These are phyloP conservation scores for Ichneumon xanthorius DNA, from an alignment of 2,888 invertebrate genomes.

Conservation along the genomic window DNA sequence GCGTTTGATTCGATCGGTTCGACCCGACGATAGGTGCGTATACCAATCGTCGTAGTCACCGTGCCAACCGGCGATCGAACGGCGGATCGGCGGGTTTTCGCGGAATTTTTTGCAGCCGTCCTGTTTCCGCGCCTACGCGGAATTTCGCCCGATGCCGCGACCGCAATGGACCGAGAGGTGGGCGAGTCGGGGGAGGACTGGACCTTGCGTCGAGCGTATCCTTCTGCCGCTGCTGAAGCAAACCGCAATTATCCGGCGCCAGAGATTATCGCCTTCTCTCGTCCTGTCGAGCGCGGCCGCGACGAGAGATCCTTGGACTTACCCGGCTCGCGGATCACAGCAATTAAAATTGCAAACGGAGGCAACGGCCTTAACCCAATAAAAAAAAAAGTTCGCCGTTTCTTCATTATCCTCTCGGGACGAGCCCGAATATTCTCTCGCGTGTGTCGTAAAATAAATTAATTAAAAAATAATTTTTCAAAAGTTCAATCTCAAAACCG, in stretches of 20 bases:
- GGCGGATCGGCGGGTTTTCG: constrained; percentile 6
- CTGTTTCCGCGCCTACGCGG: constrained; percentile 24
- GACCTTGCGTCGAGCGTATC: constrained; percentile 36
- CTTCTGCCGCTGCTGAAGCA: constrained; percentile 10
- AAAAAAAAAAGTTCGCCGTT: not conserved
- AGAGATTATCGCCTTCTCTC: constrained; percentile 51
- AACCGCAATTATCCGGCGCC: constrained; percentile 65
- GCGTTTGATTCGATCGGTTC: constrained; percentile 7
- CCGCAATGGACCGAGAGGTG: constrained; percentile 7
- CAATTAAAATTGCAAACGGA: constrained; percentile 23
- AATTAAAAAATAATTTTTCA: too few relatives aligned
- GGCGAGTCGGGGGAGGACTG: constrained; percentile 35
- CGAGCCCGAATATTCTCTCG: too few relatives aligned
- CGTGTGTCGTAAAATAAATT: too few relatives aligned
- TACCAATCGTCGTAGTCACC: not conserved
- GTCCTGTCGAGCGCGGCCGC: not conserved
- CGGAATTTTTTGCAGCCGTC: constrained; percentile 23
- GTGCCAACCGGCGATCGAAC: not conserved
- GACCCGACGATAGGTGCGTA: not conserved
- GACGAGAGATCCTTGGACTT: constrained; percentile 31
- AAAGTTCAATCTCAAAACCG: too few relatives aligned
- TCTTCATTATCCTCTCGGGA: too few relatives aligned
- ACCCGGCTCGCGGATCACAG: constrained; percentile 38
- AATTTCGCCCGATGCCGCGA: constrained; percentile 26
- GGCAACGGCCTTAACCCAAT: not conserved